These are phyloP conservation scores for Osmerus eperlanus DNA, from an alignment of 2,113 vertebrate species.

Conservation along the genomic window DNA sequence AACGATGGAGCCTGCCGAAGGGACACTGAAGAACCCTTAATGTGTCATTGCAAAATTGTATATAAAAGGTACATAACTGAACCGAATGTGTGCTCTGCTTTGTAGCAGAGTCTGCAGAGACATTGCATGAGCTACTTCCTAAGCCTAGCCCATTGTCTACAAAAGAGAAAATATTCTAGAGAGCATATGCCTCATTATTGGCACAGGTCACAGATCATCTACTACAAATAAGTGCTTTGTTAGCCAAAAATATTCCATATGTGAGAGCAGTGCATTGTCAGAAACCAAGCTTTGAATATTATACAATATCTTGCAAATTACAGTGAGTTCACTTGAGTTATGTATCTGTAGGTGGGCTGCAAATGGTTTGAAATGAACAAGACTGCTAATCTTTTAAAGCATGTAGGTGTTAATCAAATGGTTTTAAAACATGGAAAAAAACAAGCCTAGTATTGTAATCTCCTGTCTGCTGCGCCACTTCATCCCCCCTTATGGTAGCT, in stretches of 20 bases:
- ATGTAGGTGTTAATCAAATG: constrained; percentile 12
- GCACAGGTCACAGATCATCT: neutral
- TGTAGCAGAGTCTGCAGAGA: neutral
- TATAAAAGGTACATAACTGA: neutral
- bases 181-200: neutral
- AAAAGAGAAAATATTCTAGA: neutral
- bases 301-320: constrained; percentile 48
- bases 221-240: constrained; percentile 1
- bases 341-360: constrained; percentile 62
- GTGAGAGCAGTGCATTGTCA: constrained; percentile 37
- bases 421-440: constrained; percentile 14
- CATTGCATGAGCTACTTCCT: neutral
- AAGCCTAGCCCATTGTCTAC: neutral
- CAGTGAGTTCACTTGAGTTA: constrained; percentile 61
- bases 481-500: too few relatives aligned
- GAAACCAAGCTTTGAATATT: constrained; percentile 45
- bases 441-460: too few relatives aligned
- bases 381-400: constrained; percentile 12
- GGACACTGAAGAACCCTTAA: neutral
- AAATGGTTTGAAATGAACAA: constrained; percentile 39
- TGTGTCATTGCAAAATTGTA: neutral
- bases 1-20: neutral
- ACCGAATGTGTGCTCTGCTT: neutral
- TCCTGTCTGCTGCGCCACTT: too few relatives aligned
- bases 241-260: neutral